Conservation (phyloP, 2,113 vertebrate species). For the Ranitomeya imitator region DNA sequence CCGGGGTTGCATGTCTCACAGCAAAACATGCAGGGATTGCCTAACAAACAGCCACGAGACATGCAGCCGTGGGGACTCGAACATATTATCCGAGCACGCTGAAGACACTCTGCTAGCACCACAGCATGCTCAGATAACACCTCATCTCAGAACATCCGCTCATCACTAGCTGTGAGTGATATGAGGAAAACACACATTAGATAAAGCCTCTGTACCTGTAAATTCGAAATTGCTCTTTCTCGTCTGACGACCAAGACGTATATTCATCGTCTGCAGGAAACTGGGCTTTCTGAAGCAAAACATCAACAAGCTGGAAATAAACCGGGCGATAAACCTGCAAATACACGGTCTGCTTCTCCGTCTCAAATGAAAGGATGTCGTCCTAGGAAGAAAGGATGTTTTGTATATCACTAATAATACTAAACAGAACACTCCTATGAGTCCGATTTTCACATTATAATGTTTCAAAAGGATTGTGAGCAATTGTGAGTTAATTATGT, state of each 20-base stretch:
- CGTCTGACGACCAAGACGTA: conserved; percentile 93
- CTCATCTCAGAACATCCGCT: too few relatives aligned
- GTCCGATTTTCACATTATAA: background rate
- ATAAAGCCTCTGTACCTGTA: conserved; percentile 79
- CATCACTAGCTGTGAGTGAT: background rate
- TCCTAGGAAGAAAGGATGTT: conserved; percentile 73
- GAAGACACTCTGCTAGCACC: too few relatives aligned
- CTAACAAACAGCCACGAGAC: too few relatives aligned
- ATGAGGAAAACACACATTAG: background rate
- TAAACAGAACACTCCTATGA: too few relatives aligned
- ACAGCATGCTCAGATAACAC: too few relatives aligned
- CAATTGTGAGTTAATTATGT: background rate
- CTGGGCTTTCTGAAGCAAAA: conserved; percentile 96
- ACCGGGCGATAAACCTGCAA: conserved; percentile 97
- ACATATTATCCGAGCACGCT: too few relatives aligned
- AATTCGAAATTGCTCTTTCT: conserved; percentile 98
- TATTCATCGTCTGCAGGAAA: conserved; percentile 96
- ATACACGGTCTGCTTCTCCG: conserved; percentile 91
- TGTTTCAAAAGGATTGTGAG: background rate
- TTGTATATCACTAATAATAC: background rate
- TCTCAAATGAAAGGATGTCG: conserved; percentile 95
- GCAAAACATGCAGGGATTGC: too few relatives aligned
- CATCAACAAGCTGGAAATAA: conserved; percentile 97
- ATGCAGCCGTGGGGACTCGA: too few relatives aligned
- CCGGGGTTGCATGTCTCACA: too few relatives aligned